phyloP scores from a whole-genome alignment of 2,113 vertebrate genomes.

The Turnix velox region DNA sequence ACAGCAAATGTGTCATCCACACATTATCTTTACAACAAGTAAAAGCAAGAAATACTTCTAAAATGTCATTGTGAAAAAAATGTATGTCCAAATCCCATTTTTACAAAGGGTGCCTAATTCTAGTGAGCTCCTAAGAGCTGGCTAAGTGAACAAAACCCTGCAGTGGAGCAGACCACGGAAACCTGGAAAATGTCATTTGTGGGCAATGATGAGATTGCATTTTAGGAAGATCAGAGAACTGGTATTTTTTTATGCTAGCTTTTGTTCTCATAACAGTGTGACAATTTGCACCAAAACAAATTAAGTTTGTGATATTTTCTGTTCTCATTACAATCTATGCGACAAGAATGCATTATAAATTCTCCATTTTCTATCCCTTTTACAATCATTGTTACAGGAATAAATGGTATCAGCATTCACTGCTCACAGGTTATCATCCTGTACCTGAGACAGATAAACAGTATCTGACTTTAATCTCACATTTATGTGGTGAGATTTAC shows the following conservation, averaged over 20 bases:
- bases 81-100: not conserved
- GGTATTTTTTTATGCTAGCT: not conserved
- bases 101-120: not conserved
- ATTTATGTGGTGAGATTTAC: not conserved
- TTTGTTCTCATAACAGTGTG: not conserved
- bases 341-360: not conserved
- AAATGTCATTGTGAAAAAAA: not conserved
- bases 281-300: not conserved
- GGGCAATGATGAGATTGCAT: not conserved
- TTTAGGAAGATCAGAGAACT: not conserved
- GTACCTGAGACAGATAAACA: not conserved
- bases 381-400: not conserved
- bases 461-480: not conserved
- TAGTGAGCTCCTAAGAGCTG: not conserved
- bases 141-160: not conserved
- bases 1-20: too few species aligned
- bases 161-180: not conserved
- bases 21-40: not conserved
- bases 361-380: not conserved
- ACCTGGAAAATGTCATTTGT: not conserved
- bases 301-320: not conserved
- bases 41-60: not conserved
- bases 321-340: not conserved
- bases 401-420: not conserved
- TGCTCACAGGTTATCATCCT: not conserved